Percentiles rank a stretch among this genome's conserved stretches.
phyloP scores from a whole-genome alignment of 2,113 vertebrate genomes.

The Ammodytes dubius region DNA sequence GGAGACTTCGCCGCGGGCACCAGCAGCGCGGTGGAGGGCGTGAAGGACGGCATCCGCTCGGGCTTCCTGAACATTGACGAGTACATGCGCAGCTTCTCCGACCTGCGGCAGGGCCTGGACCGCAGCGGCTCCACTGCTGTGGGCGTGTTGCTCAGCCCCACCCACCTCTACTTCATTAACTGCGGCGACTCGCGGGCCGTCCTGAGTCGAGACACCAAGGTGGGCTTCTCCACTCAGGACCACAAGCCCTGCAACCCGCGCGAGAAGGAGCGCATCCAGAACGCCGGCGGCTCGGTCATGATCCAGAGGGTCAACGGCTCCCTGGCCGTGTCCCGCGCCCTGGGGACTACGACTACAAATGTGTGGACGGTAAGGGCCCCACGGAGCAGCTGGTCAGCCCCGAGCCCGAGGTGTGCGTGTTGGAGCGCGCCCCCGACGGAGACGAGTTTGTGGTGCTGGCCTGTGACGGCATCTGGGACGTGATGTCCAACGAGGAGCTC shows the following conservation, averaged over 20 bases:
- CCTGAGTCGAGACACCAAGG: constrained; percentile 92
- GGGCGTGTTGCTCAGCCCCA: constrained; percentile 95
- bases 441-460: constrained; percentile 98
- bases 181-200: constrained; percentile 98
- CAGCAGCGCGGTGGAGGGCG: constrained; percentile 92
- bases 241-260: constrained; percentile 99
- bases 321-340: constrained; percentile 96
- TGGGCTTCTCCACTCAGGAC: constrained; percentile 99
- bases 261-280: constrained; percentile 98
- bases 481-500: constrained; percentile 99
- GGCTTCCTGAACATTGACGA: constrained; percentile 99
- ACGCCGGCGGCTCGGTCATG: constrained; percentile 98
- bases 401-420: constrained; percentile 97
- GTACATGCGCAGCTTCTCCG: constrained; percentile 98
- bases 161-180: constrained; percentile 98
- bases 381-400: constrained; percentile 99
- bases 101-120: constrained; percentile 98
- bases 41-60: constrained; percentile 96
- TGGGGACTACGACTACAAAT: constrained; percentile 99
- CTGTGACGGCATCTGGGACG: constrained; percentile 99
- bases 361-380: constrained; percentile 98
- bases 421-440: constrained; percentile 92
- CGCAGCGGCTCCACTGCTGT: constrained; percentile 98
- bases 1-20: constrained; percentile 91
- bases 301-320: constrained; percentile 99